Evolutionary conservation across 2,113 vertebrate genomes (phyloP).

Genomic region (Grammomys surdaster): DNA sequence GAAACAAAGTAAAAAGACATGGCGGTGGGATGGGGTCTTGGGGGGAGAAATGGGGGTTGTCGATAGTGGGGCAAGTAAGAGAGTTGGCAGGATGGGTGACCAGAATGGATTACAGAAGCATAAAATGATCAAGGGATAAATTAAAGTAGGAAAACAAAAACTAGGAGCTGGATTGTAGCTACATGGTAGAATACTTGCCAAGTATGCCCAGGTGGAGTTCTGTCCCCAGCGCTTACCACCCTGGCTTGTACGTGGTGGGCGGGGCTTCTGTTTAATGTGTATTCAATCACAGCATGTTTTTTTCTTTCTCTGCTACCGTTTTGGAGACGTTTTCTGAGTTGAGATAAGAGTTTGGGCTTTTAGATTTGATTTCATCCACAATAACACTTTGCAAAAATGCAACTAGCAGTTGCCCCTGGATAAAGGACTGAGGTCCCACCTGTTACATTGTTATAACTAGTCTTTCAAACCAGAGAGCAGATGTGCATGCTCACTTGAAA

Average conservation of each 20-base stretch:
- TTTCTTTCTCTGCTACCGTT: background rate
- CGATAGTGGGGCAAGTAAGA: background rate
- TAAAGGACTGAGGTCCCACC: background rate
- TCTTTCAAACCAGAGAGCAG: background rate
- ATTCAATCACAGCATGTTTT: background rate
- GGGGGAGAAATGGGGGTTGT: background rate
- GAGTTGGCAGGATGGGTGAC: background rate
- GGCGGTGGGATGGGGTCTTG: background rate
- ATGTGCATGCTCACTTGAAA: background rate
- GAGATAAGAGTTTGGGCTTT: background rate
- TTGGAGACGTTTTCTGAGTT: background rate
- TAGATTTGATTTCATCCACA: background rate
- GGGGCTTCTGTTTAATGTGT: background rate
- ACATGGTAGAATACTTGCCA: background rate
- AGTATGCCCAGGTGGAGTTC: background rate
- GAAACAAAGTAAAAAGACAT: background rate
- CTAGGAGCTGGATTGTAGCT: background rate
- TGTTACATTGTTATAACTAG: background rate
- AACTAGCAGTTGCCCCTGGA: background rate
- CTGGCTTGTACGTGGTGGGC: rapidly evolving
- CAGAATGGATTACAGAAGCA: background rate
- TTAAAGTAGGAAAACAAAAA: background rate
- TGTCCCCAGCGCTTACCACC: background rate
- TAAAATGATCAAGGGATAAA: background rate
- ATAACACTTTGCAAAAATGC: background rate